Conservation (phyloP, 2,888 invertebrate species). For the Maniola hyperantus region DNA sequence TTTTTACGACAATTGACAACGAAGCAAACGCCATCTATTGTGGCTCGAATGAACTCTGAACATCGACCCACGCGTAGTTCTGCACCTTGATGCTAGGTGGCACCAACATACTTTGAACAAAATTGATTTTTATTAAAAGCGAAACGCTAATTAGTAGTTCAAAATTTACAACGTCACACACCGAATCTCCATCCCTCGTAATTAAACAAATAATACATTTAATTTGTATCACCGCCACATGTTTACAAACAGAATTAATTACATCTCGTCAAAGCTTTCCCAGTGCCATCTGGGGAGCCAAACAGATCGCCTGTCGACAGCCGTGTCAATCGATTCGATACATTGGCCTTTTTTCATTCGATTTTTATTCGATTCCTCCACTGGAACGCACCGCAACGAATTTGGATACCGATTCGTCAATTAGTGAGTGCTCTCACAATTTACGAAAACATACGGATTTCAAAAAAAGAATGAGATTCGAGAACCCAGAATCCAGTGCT, state of each 20-base stretch:
- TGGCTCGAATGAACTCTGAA: too few relatives aligned
- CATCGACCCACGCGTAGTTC: too few relatives aligned
- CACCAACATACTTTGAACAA: too few relatives aligned
- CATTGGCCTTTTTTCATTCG: slow-evolving; percentile 38
- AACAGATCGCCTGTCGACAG: slow-evolving; percentile 66
- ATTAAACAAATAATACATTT: slow-evolving; percentile 43
- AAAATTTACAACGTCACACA: too few relatives aligned
- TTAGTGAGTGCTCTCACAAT: slow-evolving; percentile 75
- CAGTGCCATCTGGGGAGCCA: slow-evolving; percentile 70
- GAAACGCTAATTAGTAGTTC: too few relatives aligned
- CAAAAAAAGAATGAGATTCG: slow-evolving; percentile 46
- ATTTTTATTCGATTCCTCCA: slow-evolving; percentile 40
- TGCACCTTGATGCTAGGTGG: too few relatives aligned
- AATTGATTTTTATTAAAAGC: too few relatives aligned
- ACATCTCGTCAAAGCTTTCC: slow-evolving; percentile 42
- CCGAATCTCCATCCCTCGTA: slow-evolving; percentile 23
- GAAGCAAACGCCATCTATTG: too few relatives aligned
- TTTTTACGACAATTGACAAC: too few relatives aligned
- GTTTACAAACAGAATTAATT: slow-evolving; percentile 50
- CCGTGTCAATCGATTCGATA: slow-evolving; percentile 57
- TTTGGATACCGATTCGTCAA: slow-evolving; percentile 53
- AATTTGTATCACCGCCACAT: slow-evolving; percentile 46
- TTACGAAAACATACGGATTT: slow-evolving; percentile 68
- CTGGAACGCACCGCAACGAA: slow-evolving; percentile 47
- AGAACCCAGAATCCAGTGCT: slow-evolving; percentile 18